Evolutionary conservation across 2,888 invertebrate genomes (phyloP).

Genomic region (Polymixis lichenea): DNA sequence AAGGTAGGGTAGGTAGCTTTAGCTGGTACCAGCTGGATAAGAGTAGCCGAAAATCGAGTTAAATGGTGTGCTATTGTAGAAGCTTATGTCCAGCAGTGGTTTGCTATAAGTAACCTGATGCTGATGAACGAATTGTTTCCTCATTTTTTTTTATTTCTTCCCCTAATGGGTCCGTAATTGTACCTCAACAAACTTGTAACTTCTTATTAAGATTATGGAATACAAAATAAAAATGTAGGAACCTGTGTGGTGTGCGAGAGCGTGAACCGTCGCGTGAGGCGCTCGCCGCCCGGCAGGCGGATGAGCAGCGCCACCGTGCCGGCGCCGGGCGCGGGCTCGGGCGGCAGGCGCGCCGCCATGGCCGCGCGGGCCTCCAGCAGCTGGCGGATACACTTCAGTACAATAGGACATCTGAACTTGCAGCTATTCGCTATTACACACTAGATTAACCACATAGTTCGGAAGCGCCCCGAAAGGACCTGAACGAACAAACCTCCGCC

Average conservation of each 20-base stretch:
- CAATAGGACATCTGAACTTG: slow-evolving; percentile 36
- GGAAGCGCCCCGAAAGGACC: too few relatives aligned
- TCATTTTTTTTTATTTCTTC: not conserved
- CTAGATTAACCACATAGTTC: not conserved
- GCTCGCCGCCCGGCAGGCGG: slow-evolving; percentile 96
- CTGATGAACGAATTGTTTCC: not conserved
- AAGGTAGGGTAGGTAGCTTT: too few relatives aligned
- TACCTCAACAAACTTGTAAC: not conserved
- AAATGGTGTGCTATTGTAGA: not conserved
- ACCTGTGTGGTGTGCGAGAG: slow-evolving; percentile 95
- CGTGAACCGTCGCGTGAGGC: slow-evolving; percentile 96
- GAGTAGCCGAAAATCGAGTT: not conserved
- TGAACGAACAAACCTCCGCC: too few relatives aligned
- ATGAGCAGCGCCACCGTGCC: slow-evolving; percentile 96
- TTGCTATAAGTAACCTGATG: too few relatives aligned
- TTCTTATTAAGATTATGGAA: not conserved
- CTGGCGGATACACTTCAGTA: slow-evolving; percentile 73
- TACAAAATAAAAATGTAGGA: not conserved
- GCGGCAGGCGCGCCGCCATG: slow-evolving; percentile 92
- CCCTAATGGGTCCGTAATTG: too few relatives aligned
- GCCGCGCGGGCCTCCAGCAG: slow-evolving; percentile 93
- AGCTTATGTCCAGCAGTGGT: not conserved
- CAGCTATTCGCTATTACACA: not conserved
- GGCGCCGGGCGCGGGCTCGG: slow-evolving; percentile 94
- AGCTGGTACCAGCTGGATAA: not conserved